Evolutionary conservation across 2,797 vertebrate genomes (phyloP), one percentile per base, ranked within the genome.

Genomic region (Xenentodon cancila): DNA sequence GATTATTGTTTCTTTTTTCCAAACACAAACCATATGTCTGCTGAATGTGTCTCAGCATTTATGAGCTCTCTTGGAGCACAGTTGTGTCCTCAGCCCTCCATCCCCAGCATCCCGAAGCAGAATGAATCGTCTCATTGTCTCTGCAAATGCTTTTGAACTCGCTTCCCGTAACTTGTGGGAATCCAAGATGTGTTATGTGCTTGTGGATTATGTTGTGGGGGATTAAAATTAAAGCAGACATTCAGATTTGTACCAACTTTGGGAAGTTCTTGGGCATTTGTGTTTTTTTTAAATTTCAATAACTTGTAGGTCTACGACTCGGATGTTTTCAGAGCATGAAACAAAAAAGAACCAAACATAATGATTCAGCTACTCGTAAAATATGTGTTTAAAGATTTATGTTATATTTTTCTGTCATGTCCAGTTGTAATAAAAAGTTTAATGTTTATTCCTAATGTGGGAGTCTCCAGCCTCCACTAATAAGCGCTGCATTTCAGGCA

Each of bases 11-110:
- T 92, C 87, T 90, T 81, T 64, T 34, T n/a, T 71, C 84, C 82
- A 93, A 94, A 94, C 90, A 81, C 81, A 87, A 93, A 93, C 87
- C 93, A 94, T 86, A 92, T 94, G 93, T 93, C 82, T 80, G 70
- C 77, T 25, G 73, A 81, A 85, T 86, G 84, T 73, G 88, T 88
- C 84, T 85, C 83, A 53, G 81, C 84, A 82, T 92, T 91, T 91
- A 89, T 85, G 87, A 89, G 88, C 73, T 83, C 67, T 85, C 53
- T 80, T 73, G 68, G 82, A 86, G 88, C 84, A 52, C 83, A 86
- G 86, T 81, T 84, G 86, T 80, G 80, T 85, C 81, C 85, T 88
- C 84, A 83, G 81, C 81, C 76, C 80, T 84, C 81, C 78, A 73
- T 82, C 81, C 79, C 70, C 79, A 81, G 79, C 79, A 79, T 91